These are phyloP conservation scores for Rhagonycha lutea DNA, from an alignment of 2,888 invertebrate species.

Conservation along the genomic window DNA sequence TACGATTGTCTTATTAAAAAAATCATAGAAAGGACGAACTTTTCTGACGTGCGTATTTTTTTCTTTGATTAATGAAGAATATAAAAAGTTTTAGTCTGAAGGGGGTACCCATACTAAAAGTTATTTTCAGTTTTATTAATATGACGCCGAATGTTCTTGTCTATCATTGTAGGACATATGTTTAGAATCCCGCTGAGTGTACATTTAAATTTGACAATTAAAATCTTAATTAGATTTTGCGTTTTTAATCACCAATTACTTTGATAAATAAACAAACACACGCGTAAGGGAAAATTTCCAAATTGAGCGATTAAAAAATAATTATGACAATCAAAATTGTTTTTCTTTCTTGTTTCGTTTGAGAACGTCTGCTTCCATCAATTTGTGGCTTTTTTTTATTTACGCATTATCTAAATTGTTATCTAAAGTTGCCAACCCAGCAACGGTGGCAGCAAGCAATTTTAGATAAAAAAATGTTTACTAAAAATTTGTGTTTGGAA, in stretches of 20 bases:
- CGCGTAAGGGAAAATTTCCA: not conserved
- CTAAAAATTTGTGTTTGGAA: not conserved
- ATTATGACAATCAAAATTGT: not conserved
- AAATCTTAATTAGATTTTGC: constrained; percentile 4
- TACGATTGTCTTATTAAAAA: not conserved
- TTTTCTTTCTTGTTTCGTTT: not conserved
- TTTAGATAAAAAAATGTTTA: constrained; percentile 9
- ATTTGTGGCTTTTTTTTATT: not conserved
- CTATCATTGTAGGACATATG: constrained; percentile 45
- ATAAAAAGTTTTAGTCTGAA: constrained; percentile 49
- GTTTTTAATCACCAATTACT: not conserved
- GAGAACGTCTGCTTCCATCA: not conserved
- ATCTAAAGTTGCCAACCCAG: constrained; percentile 8
- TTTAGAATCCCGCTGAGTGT: constrained; percentile 27
- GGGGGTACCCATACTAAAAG: constrained; percentile 40
- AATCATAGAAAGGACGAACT: constrained; percentile 28
- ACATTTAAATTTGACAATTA: constrained; percentile 12
- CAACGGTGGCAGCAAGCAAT: constrained; percentile 8
- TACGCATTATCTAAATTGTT: constrained; percentile 12
- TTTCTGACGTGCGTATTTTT: constrained; percentile 41
- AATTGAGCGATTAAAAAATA: not conserved
- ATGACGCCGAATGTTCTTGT: constrained; percentile 53
- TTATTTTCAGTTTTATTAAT: constrained; percentile 54
- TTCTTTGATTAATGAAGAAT: constrained; percentile 47
- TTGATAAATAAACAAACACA: not conserved